Evolutionary conservation across 2,113 vertebrate species (phyloP), one percentile per base, ranked within the genome.

Genomic region (Galeopterus variegatus): DNA sequence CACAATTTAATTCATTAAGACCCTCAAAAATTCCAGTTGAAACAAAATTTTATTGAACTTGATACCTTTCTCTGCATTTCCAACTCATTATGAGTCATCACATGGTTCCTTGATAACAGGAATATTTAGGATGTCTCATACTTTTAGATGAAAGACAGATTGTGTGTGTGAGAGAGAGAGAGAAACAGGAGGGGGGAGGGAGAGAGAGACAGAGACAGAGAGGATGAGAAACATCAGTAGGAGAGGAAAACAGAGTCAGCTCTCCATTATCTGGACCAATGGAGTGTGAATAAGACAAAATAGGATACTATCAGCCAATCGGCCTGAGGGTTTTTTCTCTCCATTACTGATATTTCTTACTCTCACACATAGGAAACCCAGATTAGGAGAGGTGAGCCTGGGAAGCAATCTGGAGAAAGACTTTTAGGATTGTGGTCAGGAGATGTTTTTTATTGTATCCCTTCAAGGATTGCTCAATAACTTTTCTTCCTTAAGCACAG

Each of bases 231-330:
- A 67, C 28, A 12, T 77, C 28, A 60, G 11, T 50, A 90, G 62
- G 56, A 90, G 70, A 76, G 21, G 70, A 24, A 91, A 88, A 95
- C 56, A 41, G 26, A 96, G n/a, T 76, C 17, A 85, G 18, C 8
- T 79, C 23, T 50, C 58, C 94, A 58, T 95, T 96, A 81, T 65
- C 81, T 85, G 54, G 69, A 58, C 65, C 83, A 85, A 60, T 67
- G 60, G 52, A 36, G 48, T 94, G 54, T 70, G 56, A 28, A 81
- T 82, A 62, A 93, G 73, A 54, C 67, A 88, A 85, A 88, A 94
- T 91, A 70, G 28, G 4, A 21, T 50, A 54, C 0, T 21, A 60
- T 92, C 52, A 83, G 24, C 54, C 18, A 62, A 48, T 93, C 69
- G 69, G 58, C 54, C 69, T 45, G 72, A 67, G 80, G 28, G 2